These are phyloP conservation scores for Grantiella picta DNA, from an alignment of 2,113 vertebrate genomes.

Conservation along the genomic window DNA sequence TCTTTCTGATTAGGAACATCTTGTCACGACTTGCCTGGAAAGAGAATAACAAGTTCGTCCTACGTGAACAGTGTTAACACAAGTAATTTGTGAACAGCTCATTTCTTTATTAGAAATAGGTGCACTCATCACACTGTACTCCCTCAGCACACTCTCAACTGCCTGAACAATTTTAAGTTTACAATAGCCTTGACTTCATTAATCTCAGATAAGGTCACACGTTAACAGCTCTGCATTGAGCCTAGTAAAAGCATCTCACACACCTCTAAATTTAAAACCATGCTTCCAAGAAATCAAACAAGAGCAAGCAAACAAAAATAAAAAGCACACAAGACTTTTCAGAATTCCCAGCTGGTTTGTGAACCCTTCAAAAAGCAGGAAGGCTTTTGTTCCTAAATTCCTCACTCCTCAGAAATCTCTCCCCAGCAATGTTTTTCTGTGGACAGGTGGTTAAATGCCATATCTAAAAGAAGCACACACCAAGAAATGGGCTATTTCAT, in stretches of 20 bases:
- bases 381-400: background rate
- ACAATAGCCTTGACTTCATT: background rate
- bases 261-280: background rate
- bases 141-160: background rate
- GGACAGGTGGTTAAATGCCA: rapidly evolving
- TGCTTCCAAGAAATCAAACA: background rate
- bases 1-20: constrained; percentile 84
- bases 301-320: background rate
- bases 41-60: background rate
- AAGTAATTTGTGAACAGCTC: background rate
- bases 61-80: background rate
- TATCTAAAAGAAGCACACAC: background rate
- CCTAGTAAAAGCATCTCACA: background rate
- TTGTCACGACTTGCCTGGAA: constrained; percentile 87
- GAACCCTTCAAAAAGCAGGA: background rate
- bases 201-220: background rate
- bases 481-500: background rate
- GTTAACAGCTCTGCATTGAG: background rate
- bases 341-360: background rate
- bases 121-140: background rate
- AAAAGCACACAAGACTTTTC: background rate
- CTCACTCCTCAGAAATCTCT: background rate
- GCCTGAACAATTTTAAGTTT: background rate
- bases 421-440: background rate
- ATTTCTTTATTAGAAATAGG: background rate